These are phyloP conservation scores for Temnothorax nylanderi DNA, from an alignment of 1,140 invertebrate species.

Conservation along the genomic window DNA sequence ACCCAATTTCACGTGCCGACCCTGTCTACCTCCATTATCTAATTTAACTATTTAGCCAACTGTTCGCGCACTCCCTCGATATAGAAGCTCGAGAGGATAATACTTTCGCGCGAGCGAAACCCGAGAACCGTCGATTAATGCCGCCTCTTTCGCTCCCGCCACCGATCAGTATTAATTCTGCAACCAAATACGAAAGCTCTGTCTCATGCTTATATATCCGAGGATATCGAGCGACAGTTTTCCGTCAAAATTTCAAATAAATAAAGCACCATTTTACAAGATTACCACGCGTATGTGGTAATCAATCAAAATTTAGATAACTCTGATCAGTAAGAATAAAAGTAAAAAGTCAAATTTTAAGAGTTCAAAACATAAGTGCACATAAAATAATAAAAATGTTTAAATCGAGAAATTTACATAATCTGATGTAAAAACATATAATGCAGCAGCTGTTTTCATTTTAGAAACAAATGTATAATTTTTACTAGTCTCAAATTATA, in stretches of 20 bases:
- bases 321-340: not conserved
- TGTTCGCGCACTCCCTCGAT: slow-evolving; percentile 39
- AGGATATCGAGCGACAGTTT: not conserved
- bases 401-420: not conserved
- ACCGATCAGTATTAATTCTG: slow-evolving; percentile 31
- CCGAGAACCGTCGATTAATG: slow-evolving; percentile 55
- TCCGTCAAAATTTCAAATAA: not conserved
- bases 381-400: not conserved
- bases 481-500: not conserved
- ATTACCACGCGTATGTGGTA: not conserved
- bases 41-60: slow-evolving; percentile 81
- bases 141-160: not conserved
- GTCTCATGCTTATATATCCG: not conserved
- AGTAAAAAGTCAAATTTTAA: not conserved
- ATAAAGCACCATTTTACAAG: not conserved
- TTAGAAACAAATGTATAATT: slow-evolving; percentile 6
- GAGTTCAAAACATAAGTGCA: not conserved
- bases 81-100: slow-evolving; percentile 40
- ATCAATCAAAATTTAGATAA: not conserved
- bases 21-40: slow-evolving; percentile 74
- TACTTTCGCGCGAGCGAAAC: slow-evolving; percentile 50
- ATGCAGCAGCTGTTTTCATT: not conserved
- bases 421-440: not conserved
- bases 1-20: slow-evolving; percentile 76
- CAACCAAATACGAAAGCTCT: not conserved